Base-by-base conservation (phyloP, 2,888 invertebrate species). In the Lochmaea crataegi region DNA sequence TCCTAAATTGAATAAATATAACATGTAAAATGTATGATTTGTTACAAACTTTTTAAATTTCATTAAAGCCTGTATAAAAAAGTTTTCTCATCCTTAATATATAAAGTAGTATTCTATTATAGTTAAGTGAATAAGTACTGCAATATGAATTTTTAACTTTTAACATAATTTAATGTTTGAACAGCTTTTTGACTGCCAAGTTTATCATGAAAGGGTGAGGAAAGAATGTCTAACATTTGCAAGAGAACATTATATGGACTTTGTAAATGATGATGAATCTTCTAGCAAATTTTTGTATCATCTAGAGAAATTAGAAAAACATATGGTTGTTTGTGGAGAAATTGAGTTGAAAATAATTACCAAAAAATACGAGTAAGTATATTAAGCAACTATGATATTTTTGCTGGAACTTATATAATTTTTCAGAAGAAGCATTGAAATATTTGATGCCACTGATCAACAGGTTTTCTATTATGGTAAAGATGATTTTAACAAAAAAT, bases 161-260 rank as follows among this genome's bases (percentile, higher is more conserved):
- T 45, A 11, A 45, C 42, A 12, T 12, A 45, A 2, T 45, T 10
- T 45, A 45, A 45, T 45, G 42, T 45, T 45, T 45, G 7, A 41
- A 38, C 82, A 90, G 90, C 76, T 90, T 53, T 92, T 89, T 82
- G 85, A 87, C 66, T 90, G 90, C 12, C 92, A 97, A 87, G 87
- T 92, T 77, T 92, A 92, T 85, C 95, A 95, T 85, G 89, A 92
- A 80, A 90, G 90, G 83, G 92, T 96, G 67, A 90, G 96, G 70
- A 89, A 90, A 80, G 91, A 93, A 78, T 94, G 94, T 81, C 90
- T 95, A 16, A 88, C 91, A 16, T 96, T 91, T 86, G 94, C 94
- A 90, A 89, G 90, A 72, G 86, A 90, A 56, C 89, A 93, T 82
- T 89, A 87, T 74, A 65, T 72, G 38, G 87, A 90, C 71, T 94